Base-by-base conservation (phyloP, 2,888 invertebrate species). In the Physocephala rufipes region DNA sequence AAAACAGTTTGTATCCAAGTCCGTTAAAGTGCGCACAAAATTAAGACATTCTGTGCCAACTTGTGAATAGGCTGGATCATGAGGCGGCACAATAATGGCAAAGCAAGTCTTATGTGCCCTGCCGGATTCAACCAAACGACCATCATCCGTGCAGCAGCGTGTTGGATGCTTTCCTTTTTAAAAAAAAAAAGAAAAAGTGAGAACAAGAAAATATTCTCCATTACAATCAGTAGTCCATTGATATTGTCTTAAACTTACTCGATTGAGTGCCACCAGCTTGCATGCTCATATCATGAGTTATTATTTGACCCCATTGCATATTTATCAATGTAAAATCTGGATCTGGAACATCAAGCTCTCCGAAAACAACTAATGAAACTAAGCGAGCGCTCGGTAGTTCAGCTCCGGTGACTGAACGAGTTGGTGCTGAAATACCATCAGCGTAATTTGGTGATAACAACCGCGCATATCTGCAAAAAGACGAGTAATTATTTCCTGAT, bases 241-340 rank as follows among this genome's bases (percentile, higher is more conserved):
- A 70, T 62, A 73, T n/a, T 58, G 2, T 55, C 21, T 24, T 7
- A 24, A 28, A 75, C 92, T 89, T 87, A 94, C 94, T 92, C 28
- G 92, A 90, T 86, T 93, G 93, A 2, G 92, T 87, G 59, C 84
- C 83, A 67, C 87, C 87, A 21, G 87, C 85, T 73, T 86, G 86
- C 81, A 88, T 86, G 70, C 88, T 88, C 82, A 89, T 87, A 75
- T 89, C 89, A 81, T 90, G 90, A 30, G 90, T 89, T 55, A 90
- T 86, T 75, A 90, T 87, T 80, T 90, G 90, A 28, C 90, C 90
- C 88, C 88, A 90, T 79, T 89, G 89, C 89, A 89, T 89, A 61
- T 94, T 90, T 64, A 90, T 90, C 19, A 95, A 86, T 21, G 91
- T 94, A 88, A 90, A 94, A 73, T 90, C 85, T 0, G 90, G 91